Percentiles rank a stretch among this genome's conserved stretches.
Conservation (phyloP, 2,888 invertebrate genomes). For the Caenorhabditis sp. region DNA sequence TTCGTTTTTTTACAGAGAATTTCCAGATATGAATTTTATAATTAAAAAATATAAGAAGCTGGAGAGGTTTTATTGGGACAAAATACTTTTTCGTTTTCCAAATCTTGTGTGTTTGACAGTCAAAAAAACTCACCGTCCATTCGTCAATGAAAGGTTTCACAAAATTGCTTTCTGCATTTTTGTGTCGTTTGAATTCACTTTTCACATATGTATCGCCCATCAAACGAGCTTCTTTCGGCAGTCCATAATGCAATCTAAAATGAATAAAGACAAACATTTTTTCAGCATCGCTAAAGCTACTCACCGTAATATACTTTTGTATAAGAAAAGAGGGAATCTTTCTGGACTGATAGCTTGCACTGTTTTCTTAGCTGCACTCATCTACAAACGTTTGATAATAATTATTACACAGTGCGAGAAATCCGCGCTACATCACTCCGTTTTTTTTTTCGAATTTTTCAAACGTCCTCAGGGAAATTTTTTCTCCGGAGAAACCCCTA, state of each 20-base stretch:
- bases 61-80: too few species aligned
- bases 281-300: not conserved
- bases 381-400: not conserved
- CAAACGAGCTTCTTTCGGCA: constrained; percentile 56
- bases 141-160: constrained; percentile 57
- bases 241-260: constrained; percentile 62
- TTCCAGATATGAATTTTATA: too few species aligned
- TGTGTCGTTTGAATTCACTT: constrained; percentile 62
- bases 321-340: constrained; percentile 34
- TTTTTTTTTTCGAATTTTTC: too few species aligned
- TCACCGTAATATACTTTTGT: constrained; percentile 41
- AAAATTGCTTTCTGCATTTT: constrained; percentile 48
- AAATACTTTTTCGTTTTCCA: too few species aligned
- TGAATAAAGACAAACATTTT: not conserved
- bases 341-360: constrained; percentile 29
- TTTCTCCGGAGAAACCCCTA: too few species aligned
- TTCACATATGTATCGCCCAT: constrained; percentile 66
- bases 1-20: too few species aligned
- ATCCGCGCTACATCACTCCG: too few species aligned
- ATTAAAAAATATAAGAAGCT: too few species aligned
- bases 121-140: constrained; percentile 53
- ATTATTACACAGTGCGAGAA: too few species aligned
- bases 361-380: constrained; percentile 19
- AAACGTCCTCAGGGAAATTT: too few species aligned
- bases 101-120: too few species aligned